Base-by-base conservation (phyloP, 1,140 invertebrate genomes). In the Maniola jurtina region DNA sequence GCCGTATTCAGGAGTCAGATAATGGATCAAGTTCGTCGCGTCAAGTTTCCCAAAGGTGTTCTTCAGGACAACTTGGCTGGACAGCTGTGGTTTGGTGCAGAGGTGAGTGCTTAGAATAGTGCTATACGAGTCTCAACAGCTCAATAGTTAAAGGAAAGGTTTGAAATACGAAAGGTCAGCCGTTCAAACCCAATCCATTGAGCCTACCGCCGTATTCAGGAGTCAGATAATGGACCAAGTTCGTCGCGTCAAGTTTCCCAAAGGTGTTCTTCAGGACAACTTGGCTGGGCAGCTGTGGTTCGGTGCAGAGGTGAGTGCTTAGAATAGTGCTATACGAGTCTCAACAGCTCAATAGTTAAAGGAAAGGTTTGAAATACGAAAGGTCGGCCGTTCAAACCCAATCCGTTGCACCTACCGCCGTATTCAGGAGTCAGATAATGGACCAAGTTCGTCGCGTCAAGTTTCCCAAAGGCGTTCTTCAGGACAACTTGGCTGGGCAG, bases 81-180 rank as follows among this genome's bases (percentile, higher is more conserved):
- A 0, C 99, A 99, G 91, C 92, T 99, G 13, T 99, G 99, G 99
- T 99, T 99, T 92, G 98, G 98, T n/a, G 99, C 99, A 42, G 99
- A 99, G 94, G 96, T 97, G 33, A 54, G 72, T 48, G 5, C 4
- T 55, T 9, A 25, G 25, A 25, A 25, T 25, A 25, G 1, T 25
- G 1, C 25, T 25, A 25, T 25, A 25, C 25, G 25, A 25, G 25
- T 25, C 25, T 25, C 25, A 25, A 25, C 1, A 25, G 25, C 25
- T 25, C 25, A 25, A 25, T 4, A 4, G 4, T 25, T 25, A 25
- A 25, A 2, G 4, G 25, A 25, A 4, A 25, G 25, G 25, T 2
- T 1, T 25, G 25, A 25, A 25, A 4, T 25, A 25, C 25, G 25
- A 25, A 25, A 25, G 1, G 4, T 25, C 1, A 4, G 25, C 25